These are phyloP conservation scores for Eonycteris spelaea DNA, from an alignment of 2,113 vertebrate species.

Conservation along the genomic window DNA sequence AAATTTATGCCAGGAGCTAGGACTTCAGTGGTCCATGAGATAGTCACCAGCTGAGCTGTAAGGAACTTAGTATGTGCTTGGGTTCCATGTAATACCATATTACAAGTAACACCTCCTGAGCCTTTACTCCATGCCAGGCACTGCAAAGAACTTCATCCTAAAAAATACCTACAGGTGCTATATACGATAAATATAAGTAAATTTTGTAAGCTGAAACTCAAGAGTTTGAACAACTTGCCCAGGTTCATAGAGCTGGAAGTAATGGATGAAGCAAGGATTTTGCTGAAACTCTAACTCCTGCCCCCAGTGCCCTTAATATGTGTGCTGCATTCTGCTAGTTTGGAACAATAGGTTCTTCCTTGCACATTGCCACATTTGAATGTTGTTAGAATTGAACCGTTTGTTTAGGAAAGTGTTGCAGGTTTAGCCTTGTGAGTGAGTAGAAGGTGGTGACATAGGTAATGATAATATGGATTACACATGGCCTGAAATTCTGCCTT, in stretches of 20 bases:
- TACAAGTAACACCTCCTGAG: background rate
- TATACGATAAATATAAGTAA: background rate
- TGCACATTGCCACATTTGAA: background rate
- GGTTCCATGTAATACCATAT: background rate
- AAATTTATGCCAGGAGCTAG: background rate
- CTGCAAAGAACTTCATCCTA: background rate
- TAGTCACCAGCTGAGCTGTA: background rate
- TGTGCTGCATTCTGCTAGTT: background rate
- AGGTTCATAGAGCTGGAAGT: background rate
- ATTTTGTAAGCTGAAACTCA: background rate
- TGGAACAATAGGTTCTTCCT: background rate
- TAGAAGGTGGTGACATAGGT: background rate
- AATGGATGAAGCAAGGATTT: background rate
- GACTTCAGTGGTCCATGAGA: background rate
- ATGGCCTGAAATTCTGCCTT: background rate
- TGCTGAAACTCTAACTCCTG: background rate
- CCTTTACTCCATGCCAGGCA: background rate
- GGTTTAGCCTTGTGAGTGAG: background rate
- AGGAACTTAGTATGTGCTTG: background rate
- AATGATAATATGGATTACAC: background rate
- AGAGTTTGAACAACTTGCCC: background rate
- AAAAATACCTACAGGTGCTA: background rate
- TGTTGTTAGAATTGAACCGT: background rate
- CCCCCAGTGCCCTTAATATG: background rate
- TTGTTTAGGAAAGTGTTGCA: background rate